Evolutionary conservation across 2,113 vertebrate genomes (phyloP).

Genomic region (Gavia stellata): DNA sequence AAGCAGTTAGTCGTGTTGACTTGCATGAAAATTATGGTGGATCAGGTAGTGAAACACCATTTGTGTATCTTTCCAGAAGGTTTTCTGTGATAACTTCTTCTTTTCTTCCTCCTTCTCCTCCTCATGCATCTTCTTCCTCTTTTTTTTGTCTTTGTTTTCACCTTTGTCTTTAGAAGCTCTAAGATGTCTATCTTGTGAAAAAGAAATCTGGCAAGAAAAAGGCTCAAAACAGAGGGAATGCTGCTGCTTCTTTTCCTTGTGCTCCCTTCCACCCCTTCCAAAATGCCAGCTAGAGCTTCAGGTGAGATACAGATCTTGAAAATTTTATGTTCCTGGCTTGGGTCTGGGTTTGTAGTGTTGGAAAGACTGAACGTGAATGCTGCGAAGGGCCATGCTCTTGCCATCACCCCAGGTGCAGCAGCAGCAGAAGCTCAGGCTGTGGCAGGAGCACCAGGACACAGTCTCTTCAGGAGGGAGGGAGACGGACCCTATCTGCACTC

Average conservation of each 20-base stretch:
- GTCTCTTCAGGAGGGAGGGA: not conserved
- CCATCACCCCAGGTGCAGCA: not conserved
- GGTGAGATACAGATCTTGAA: not conserved
- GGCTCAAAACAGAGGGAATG: not conserved
- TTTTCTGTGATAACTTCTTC: not conserved
- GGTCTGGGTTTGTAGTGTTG: not conserved
- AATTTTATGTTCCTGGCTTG: not conserved
- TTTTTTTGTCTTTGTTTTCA: not conserved
- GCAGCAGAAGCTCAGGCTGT: not conserved
- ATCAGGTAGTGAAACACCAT: not conserved
- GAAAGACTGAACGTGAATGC: not conserved
- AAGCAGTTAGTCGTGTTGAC: not conserved
- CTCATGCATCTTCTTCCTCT: not conserved
- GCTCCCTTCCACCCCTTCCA: not conserved
- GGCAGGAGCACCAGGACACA: not conserved
- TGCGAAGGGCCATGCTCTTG: not conserved
- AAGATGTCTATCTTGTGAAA: not conserved
- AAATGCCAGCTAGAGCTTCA: not conserved
- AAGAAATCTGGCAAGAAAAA: not conserved
- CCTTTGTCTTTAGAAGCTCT: not conserved
- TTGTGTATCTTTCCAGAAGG: not conserved
- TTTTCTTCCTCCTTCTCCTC: not conserved
- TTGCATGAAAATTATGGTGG: not conserved
- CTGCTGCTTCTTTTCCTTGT: not conserved
- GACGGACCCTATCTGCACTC: accelerated